Conservation (phyloP, 2,888 invertebrate species). For the Tortrix viridana region DNA sequence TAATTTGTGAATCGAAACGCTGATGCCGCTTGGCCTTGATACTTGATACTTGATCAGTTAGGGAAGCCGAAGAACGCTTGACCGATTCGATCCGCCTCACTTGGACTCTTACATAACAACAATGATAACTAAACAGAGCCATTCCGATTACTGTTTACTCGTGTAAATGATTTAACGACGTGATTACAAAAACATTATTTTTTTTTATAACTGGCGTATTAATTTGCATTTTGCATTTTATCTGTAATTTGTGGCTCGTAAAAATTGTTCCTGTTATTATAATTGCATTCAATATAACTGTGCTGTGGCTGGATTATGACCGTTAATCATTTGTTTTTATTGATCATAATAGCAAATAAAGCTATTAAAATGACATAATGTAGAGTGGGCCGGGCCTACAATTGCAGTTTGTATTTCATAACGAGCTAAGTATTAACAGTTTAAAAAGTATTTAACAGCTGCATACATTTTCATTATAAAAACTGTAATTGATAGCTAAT, state of each 20-base stretch:
- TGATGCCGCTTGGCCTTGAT: constrained; percentile 30
- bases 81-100: constrained; percentile 30
- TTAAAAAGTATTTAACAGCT: neutral
- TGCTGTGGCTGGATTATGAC: neutral
- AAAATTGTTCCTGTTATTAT: constrained; percentile 3
- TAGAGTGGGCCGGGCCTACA: neutral
- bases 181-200: constrained; percentile 17
- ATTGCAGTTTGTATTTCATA: neutral
- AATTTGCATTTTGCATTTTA: neutral
- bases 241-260: constrained; percentile 7
- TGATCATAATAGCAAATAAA: neutral
- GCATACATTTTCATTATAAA: neutral
- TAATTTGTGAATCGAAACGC: constrained; percentile 18
- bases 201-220: constrained; percentile 7
- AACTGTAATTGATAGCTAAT: too few relatives aligned
- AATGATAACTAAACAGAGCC: constrained; percentile 28
- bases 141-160: constrained; percentile 16
- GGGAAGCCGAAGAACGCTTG: constrained; percentile 22
- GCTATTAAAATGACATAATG: neutral
- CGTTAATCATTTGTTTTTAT: constrained; percentile 6
- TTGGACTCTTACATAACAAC: constrained; percentile 27
- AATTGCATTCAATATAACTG: neutral
- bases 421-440: neutral
- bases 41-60: constrained; percentile 26
- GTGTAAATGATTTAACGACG: constrained; percentile 16